phyloP scores from a whole-genome alignment of 2,113 vertebrate species.

The Paratilapia polleni region DNA sequence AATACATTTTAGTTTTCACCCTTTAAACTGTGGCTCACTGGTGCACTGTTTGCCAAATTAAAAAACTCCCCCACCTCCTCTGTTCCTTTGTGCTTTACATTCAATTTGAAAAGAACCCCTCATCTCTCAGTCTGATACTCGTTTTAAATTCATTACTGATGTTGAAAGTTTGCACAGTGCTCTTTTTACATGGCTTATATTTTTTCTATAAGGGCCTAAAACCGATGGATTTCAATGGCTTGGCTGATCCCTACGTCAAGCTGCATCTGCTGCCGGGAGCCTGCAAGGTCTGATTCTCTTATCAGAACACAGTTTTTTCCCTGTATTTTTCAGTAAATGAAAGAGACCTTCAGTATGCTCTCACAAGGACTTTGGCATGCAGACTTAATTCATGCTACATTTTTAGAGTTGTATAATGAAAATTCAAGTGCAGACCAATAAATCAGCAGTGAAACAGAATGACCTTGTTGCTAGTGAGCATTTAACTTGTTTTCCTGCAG shows the following conservation, averaged over 20 bases:
- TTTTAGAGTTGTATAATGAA: not conserved
- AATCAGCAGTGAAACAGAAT: not conserved
- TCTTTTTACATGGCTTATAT: not conserved
- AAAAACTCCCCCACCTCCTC: not conserved
- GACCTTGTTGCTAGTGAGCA: not conserved
- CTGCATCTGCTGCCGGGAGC: constrained; percentile 88
- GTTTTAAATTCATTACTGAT: not conserved
- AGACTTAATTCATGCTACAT: not conserved
- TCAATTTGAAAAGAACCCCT: constrained; percentile 13
- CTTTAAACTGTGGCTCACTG: not conserved
- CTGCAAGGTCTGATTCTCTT: constrained; percentile 83
- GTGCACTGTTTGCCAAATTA: not conserved
- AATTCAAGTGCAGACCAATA: not conserved
- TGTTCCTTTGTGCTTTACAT: not conserved
- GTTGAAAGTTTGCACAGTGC: not conserved
- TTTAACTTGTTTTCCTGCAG: not conserved
- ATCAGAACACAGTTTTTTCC: not conserved
- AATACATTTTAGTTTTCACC: not conserved
- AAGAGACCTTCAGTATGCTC: not conserved
- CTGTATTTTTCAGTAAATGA: not conserved
- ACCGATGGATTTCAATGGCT: constrained; percentile 91
- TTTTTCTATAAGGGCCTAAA: constrained; percentile 82
- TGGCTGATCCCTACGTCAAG: constrained; percentile 90
- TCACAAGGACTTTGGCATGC: not conserved
- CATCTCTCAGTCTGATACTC: not conserved